Conservation (phyloP, 2,113 vertebrate genomes). For the Lota lota region DNA sequence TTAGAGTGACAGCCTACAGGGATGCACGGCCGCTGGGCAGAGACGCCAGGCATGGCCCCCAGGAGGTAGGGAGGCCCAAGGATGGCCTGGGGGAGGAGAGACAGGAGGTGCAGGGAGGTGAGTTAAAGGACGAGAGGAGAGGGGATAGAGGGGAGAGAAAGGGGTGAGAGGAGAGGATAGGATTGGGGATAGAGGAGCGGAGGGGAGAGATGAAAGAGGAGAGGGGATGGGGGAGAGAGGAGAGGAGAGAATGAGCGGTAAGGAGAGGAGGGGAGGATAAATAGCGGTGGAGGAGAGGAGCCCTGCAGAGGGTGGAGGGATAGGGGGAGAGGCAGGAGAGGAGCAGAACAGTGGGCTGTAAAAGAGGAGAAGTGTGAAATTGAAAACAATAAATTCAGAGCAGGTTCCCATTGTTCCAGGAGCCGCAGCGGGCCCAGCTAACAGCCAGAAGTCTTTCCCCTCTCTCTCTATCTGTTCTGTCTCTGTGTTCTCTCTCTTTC, state of each 20-base stretch:
- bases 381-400: slow-evolving; percentile 69
- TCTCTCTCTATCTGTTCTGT: not conserved
- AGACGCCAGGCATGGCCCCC: slow-evolving; percentile 12
- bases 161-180: slow-evolving; percentile 6
- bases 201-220: slow-evolving; percentile 18
- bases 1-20: slow-evolving; percentile 71
- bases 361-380: slow-evolving; percentile 66
- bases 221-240: not conserved
- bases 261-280: slow-evolving; percentile 17
- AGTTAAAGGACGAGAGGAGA: slow-evolving; percentile 6
- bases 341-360: slow-evolving; percentile 53
- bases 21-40: slow-evolving; percentile 48
- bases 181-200: slow-evolving; percentile 3
- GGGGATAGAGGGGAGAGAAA: slow-evolving; percentile 29
- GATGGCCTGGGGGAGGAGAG: slow-evolving; percentile 30
- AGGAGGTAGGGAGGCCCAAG: slow-evolving; percentile 21
- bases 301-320: slow-evolving; percentile 18
- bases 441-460: not conserved
- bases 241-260: not conserved
- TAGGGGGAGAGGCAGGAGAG: slow-evolving; percentile 25
- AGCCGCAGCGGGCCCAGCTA: slow-evolving; percentile 38
- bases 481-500: slow-evolving; percentile 31
- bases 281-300: not conserved
- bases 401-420: slow-evolving; percentile 55
- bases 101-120: not conserved